Base-by-base conservation (phyloP, 2,888 invertebrate genomes). In the Drosophila helvetica region DNA sequence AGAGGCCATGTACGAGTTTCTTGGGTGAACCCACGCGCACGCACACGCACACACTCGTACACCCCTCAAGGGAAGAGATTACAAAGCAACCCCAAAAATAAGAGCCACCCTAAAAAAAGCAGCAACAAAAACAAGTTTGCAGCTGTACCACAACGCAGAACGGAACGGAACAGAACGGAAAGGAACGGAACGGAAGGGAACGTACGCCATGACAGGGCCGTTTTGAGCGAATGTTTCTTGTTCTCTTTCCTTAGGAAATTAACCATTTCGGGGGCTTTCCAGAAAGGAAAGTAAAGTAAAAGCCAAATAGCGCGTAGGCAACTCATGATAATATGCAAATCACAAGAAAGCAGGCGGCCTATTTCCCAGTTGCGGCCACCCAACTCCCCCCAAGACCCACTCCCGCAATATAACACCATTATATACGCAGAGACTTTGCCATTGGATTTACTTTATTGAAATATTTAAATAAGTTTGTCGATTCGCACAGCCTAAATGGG, bases 401-500 rank as follows among this genome's bases (percentile, higher is more conserved):
- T 12, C 48, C 45, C 42, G 25, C 19, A 54, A 17, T 30, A 42
- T 51, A 30, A 53, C 33, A 53, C 53, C 42, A 42, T 58, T 80
- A 81, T 80, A 65, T 77, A 77, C 77, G 68, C 55, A 12, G 60
- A 18, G 69, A 60, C 60, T 68, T 68, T 68, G 74, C 70, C 82
- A 71, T 78, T 80, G 80, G 89, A 89, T 90, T 90, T 88, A 82
- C 81, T 90, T 90, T 90, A 90, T 90, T 90, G 90, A 89, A 89
- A 90, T 90, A 90, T 90, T 90, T 86, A 90, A 89, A 89, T 89
- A 86, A 89, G 90, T 87, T 90, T 87, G 86, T 78, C 82, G 87
- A 87, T 89, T 81, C 71, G 77, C 80, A 82, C 77, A 79, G 89
- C 86, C 87, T 87, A 86, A 89, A 87, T 87, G 83, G 84, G 86